Base-by-base conservation (phyloP, 2,888 invertebrate genomes). In the Diadegma fenestrale region DNA sequence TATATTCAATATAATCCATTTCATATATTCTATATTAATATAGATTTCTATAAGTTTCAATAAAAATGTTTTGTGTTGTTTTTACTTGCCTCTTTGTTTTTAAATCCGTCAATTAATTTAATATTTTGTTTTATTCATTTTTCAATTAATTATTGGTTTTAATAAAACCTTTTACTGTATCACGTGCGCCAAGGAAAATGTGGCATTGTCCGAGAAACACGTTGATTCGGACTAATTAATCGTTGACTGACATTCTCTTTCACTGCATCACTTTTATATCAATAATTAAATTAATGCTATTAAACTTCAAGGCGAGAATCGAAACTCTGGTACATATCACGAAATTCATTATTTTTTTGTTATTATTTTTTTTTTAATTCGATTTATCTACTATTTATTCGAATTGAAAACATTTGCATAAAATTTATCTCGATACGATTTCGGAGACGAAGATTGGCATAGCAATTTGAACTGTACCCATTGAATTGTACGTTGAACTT, bases 1-100 rank as follows among this genome's bases (percentile, higher is more conserved):
- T 93, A 93, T 93, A 93, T 93, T 92, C 91, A 92, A 92, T 93
- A 93, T 93, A 92, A 91, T 93, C 88, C 91, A 92, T 92, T 92
- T 93, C 85, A 90, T 92, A 92, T 91, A 92, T 88, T 92, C 92
- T 93, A 93, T 93, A 92, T 92, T 91, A 92, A 92, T 93, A 92
- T 87, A 88, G 90, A 91, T 84, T 91, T 92, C 91, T 92, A 92
- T 93, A 86, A 92, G 89, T 90, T 89, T 90, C 84, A 90, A 92
- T 92, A 90, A 89, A 90, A 89, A 90, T 89, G 87, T 86, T 79
- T 86, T 82, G 63, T 83, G 85, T 75, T 75, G 63, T 10, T 63
- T 63, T 75, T 80, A 68, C 78, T 84, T 83, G 85, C 81, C 79
- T 82, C 82, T 86, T 90, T 88, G 87, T 37, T 22, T 54, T 54